Evolutionary conservation across 2,888 invertebrate species (phyloP), one percentile per base, ranked within the genome.

Genomic region (Pogonocherus hispidulus): DNA sequence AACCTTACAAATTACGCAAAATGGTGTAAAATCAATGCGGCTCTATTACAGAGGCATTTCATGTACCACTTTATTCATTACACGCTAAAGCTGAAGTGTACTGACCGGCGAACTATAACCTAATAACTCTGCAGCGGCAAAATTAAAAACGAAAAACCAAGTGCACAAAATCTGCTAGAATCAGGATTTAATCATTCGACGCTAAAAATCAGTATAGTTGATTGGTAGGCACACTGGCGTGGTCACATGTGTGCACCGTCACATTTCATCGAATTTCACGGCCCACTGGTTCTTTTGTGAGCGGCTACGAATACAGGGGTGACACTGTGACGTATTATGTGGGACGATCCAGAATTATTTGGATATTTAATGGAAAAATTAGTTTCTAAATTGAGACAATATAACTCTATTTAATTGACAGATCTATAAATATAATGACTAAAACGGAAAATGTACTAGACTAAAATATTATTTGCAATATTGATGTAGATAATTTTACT

Each of bases 181-280:
- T 66, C 59, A 68, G 63, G 74, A 69, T 75, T 72, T 71, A 75
- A 77, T 76, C 75, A 77, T 77, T 41, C 72, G 73, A 70, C 72
- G 74, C 71, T 72, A 76, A 77, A 77, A 77, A 75, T 75, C 74
- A 67, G 73, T 70, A 71, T 72, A 76, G 78, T 75, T 78, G 78
- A 78, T 78, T 76, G 76, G 80, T 77, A 76, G 78, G 76, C 78
- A 78, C 76, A 78, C 76, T 73, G 74, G 78, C 77, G 80, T 78
- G 82, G 80, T 81, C 80, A 76, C 80, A 81, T 82, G 81, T 82
- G 80, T 79, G 78, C 76, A 74, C 71, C 86, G 86, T 86, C 85
- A 86, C 86, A 86, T 86, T 86, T 87, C 86, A 87, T 86, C 86
- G 86, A 86, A 86, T 87, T 86, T 86, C 84, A 86, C 84, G 86